Base-by-base conservation (phyloP, 2,113 vertebrate species). In the Platycercus adscitus region DNA sequence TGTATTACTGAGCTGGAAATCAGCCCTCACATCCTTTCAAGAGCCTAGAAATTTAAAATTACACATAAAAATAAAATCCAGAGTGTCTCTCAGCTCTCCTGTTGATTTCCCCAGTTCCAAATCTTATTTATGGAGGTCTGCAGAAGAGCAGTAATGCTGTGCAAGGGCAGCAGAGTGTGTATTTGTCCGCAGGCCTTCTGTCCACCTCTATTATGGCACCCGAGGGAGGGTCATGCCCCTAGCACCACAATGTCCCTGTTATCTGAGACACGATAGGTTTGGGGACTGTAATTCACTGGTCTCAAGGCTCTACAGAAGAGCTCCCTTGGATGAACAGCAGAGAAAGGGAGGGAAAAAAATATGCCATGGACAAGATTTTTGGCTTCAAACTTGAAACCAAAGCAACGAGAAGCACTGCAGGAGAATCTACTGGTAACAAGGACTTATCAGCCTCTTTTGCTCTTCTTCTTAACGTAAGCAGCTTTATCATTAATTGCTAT, bases 401-500 rank as follows among this genome's bases (percentile, higher is more conserved):
- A 91, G 35, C 78, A 75, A 81, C 52, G 61, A 89, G 81, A 87
- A 95, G 56, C 56, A 25, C 89, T 76, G 86, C 77, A 37, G 69
- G 73, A 81, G 65, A 72, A 84, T 35, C 11, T 61, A 20, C 11
- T 28, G 52, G 56, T 10, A 61, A 39, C 43, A 78, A 72, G 55
- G 47, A 85, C 16, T 61, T 56, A 76, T 7, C 85, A 89, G 88
- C 52, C 53, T 88, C 49, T 56, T 81, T 26, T 81, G 23, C 65
- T 81, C 43, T 75, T 76, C 70, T 82, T 15, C 86, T 70, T 72
- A 86, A 91, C 46, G 56, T 39, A 76, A 82, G 75, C 35, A 31
- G 70, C 66, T 93, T 94, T 95, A 79, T 80, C 81, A 63, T 94
- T 94, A 93, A 86, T 77, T 94, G 77, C 19, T 87, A 61, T 89